These are phyloP conservation scores for Crypturellus tataupa DNA, from an alignment of 2,797 vertebrate species.

Conservation along the genomic window DNA sequence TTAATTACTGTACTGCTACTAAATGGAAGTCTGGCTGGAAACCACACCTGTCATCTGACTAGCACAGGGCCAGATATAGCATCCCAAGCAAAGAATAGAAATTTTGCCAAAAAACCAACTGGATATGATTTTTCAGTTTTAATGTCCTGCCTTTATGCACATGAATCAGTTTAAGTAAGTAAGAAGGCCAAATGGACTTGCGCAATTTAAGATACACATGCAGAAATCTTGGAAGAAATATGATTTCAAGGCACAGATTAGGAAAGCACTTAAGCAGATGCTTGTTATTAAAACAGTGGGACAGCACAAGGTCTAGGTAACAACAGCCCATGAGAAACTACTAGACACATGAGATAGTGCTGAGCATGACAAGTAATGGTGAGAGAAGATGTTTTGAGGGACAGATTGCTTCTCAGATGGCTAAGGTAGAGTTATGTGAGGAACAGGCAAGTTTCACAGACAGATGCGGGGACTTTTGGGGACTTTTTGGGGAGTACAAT, in stretches of 20 bases:
- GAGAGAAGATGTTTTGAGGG: too few species aligned
- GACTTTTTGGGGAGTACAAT: too few species aligned
- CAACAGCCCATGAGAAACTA: background rate
- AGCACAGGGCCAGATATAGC: background rate
- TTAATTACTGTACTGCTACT: slow-evolving; percentile 47
- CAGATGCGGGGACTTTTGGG: too few species aligned
- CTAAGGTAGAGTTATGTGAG: too few species aligned
- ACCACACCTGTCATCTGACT: slow-evolving; percentile 18
- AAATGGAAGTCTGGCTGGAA: slow-evolving; percentile 41
- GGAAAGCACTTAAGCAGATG: background rate
- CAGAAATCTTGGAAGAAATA: background rate
- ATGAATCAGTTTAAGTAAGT: background rate
- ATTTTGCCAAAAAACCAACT: background rate
- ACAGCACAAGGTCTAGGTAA: background rate
- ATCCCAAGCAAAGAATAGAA: background rate
- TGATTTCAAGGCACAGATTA: background rate
- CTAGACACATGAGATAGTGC: too few species aligned
- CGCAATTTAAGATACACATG: background rate
- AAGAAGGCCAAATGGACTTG: background rate
- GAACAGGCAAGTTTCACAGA: too few species aligned
- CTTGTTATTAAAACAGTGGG: background rate
- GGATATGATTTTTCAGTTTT: background rate
- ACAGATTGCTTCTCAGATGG: too few species aligned
- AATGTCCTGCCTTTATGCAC: background rate
- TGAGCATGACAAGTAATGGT: too few species aligned